phyloP scores from a whole-genome alignment of 2,113 vertebrate genomes.

The human region GRCh38 chr7:53232501-53233000 shows the following conservation, averaged over 20 bases:
- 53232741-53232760: not conserved
- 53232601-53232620: not conserved
- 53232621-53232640: not conserved
- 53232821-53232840: not conserved
- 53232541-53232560: not conserved
- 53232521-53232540: not conserved
- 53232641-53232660: not conserved
- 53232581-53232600: not conserved
- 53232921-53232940: not conserved
- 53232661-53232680: not conserved
- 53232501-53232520: not conserved
- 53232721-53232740: not conserved
- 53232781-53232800: accelerated
- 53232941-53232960: not conserved
- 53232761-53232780: not conserved
- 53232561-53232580: not conserved
- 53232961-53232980: not conserved
- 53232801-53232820: not conserved
- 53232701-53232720: not conserved
- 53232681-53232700: not conserved
- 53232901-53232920: not conserved
- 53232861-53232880: not conserved
- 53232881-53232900: not conserved
- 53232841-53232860: not conserved
- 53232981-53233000: accelerated